Evolutionary conservation across 2,113 vertebrate genomes (phyloP), one percentile per base, ranked within the genome.

Genomic region (Ardeotis arabs): DNA sequence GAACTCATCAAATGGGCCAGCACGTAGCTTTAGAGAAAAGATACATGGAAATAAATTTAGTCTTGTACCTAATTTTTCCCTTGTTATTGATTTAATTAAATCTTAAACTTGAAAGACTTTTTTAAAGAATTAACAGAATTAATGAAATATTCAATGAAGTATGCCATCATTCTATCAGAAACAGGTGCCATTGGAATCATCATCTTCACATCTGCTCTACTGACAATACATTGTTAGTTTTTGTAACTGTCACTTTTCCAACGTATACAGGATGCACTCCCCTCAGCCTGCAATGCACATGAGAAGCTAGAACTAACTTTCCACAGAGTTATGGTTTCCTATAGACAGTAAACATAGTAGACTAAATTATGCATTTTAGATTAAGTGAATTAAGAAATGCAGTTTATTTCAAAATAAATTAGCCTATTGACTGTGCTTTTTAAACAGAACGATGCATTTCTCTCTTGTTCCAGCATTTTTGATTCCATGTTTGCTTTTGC

Each of bases 1-100:
- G 98, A 98, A 98, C 86, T 99, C 99, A 93, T 99, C 99, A 94
- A 99, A 99, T 5, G 99, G 98, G 33, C 99, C 99, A 70, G 99
- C 98, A 84, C 98, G 98, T 29, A 99, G 98, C 99, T 99, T 90
- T 8, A 35, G 72, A 80, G 75, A 55, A 75, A 86, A 80, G 62
- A 89, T 41, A 86, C 15, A 23, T 69, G 27, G 41, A 87, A 89
- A 91, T 9, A 31, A 69, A 31, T 63, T 80, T 24, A 67, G 16
- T 55, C 27, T 60, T 58, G 20, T 10, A 52, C 22, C 28, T 62
- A 8, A 47, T 62, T 89, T 85, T 66, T 81, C 27, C 58, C 56
- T 64, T 81, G 31, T 8, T 79, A 75, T 25, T 53, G 37, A 90
- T 44, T 24, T 35, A 55, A 77, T 50, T 58, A 35, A 27, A 56